Base-by-base conservation (phyloP, 2,888 invertebrate genomes). In the Orgyia antiqua region DNA sequence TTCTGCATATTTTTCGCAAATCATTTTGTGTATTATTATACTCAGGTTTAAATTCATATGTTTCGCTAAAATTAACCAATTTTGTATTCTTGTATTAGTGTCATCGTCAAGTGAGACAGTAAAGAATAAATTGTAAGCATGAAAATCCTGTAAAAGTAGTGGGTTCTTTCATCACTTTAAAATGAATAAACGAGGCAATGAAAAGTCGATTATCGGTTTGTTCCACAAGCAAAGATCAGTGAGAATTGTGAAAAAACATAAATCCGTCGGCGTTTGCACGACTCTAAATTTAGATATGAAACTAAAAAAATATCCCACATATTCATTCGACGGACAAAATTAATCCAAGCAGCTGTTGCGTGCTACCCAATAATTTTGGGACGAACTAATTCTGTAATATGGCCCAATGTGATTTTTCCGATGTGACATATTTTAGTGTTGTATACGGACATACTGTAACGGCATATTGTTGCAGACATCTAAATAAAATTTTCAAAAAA, bases 271-370 rank as follows among this genome's bases (percentile, higher is more conserved):
- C 46, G 39, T 46, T 51, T 58, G 55, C 64, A 41, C 13, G 27
- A 25, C 19, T 38, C 48, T 60, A 69, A 67, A 66, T 64, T 68
- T 66, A 70, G 63, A 47, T 31, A 23, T 43, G 39, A 49, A 63
- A 25, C 28, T 24, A 13, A 26, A 36, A 28, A 70, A 57, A 49
- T 38, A 40, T 36, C 10, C 36, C 39, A 61, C 58, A 53, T 58
- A 70, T 68, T 67, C 53, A 59, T 67, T 68, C 51, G 49, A 48
- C 55, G 58, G 59, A 71, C 62, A 58, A 58, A 72, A 68, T 68
- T 70, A 70, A 73, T 74, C 60, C 56, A 42, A 52, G 53, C 77
- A 77, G 79, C 77, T 78, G 79, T 66, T 58, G 60, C 49, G 42
- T 47, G 38, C 41, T 42, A 55, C 51, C 29, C 26, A 18, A 42